phyloP scores from a whole-genome alignment of 2,797 vertebrate genomes.

The Sternotherus odoratus region DNA sequence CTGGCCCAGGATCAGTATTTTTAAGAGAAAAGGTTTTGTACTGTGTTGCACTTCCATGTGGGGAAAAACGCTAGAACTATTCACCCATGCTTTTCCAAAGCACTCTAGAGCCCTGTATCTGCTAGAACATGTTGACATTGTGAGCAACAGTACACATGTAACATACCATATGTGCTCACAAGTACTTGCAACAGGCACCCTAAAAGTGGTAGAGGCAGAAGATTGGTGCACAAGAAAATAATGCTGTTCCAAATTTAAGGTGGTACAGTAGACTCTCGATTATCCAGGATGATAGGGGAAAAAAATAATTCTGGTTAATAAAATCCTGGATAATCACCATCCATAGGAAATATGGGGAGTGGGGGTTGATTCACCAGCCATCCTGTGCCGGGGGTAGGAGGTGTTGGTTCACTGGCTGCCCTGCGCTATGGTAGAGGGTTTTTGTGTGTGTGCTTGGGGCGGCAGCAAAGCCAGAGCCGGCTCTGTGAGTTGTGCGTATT shows the following conservation, averaged over 20 bases:
- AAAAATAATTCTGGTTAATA: too few relatives aligned
- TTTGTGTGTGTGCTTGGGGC: too few relatives aligned
- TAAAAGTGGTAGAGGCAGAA: background rate
- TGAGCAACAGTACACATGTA: background rate
- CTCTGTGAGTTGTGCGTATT: too few relatives aligned
- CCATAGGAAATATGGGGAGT: too few relatives aligned
- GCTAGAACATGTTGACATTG: background rate
- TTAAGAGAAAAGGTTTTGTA: background rate
- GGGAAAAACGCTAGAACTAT: background rate
- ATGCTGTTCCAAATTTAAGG: background rate
- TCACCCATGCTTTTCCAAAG: background rate
- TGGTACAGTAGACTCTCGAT: too few relatives aligned
- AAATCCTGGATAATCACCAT: too few relatives aligned
- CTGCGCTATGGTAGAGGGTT: too few relatives aligned
- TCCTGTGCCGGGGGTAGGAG: too few relatives aligned
- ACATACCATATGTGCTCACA: background rate
- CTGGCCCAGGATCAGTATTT: background rate
- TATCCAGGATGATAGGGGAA: too few relatives aligned
- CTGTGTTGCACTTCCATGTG: accelerated
- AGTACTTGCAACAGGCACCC: background rate
- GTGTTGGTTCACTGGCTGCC: too few relatives aligned
- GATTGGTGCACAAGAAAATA: background rate
- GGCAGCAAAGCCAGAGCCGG: too few relatives aligned
- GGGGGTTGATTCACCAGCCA: too few relatives aligned
- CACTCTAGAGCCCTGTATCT: background rate